Conservation (phyloP, 2,113 vertebrate genomes). For the Indri indri region DNA sequence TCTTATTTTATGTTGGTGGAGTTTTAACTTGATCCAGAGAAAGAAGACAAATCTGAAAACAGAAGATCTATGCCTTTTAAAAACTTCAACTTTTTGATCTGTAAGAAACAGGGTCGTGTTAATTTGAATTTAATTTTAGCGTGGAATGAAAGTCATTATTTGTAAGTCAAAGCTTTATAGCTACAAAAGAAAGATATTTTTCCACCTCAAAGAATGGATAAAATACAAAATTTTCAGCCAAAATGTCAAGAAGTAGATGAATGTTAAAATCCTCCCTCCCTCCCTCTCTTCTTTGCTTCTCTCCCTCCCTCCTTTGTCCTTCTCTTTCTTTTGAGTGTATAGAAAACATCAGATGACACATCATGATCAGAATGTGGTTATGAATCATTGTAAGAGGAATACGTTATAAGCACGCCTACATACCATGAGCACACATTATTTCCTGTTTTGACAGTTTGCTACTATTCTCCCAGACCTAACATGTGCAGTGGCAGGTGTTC, state of each 20-base stretch:
- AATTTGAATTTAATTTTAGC: background rate
- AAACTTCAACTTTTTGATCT: background rate
- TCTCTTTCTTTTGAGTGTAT: background rate
- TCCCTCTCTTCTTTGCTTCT: background rate
- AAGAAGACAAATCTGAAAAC: constrained; percentile 20
- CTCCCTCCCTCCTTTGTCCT: too few relatives aligned
- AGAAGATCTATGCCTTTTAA: background rate
- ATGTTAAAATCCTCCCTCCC: background rate
- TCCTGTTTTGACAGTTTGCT: background rate
- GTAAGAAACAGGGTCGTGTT: background rate
- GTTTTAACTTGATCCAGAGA: constrained; percentile 23
- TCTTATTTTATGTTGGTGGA: background rate
- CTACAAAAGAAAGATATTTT: background rate
- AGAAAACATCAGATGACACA: background rate
- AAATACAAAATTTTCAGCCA: background rate
- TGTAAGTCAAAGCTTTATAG: background rate
- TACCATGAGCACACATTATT: background rate
- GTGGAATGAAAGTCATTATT: background rate
- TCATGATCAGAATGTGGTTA: background rate
- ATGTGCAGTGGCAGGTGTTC: background rate
- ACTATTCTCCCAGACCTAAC: background rate
- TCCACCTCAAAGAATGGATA: background rate
- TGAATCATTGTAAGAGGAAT: background rate
- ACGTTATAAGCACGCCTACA: background rate
- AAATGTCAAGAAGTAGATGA: background rate